Conservation (phyloP, 2,113 vertebrate species). For the Grallaria varia region DNA sequence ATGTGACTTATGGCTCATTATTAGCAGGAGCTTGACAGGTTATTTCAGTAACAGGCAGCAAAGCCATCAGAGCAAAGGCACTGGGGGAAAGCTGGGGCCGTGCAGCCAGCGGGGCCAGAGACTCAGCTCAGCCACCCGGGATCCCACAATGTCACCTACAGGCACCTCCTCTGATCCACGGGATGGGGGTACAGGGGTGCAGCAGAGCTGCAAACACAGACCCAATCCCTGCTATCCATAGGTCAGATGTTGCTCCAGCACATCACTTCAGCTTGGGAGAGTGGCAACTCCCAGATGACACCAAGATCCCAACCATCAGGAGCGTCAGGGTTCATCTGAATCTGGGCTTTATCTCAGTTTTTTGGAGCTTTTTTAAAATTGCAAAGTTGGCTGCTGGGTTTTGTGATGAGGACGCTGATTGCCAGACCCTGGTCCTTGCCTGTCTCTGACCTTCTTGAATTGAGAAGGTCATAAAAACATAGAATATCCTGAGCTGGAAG, state of each 20-base stretch:
- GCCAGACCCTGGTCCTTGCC: not conserved
- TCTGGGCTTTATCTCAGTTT: fast-evolving
- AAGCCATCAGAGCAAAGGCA: conserved; percentile 20
- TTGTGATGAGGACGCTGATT: not conserved
- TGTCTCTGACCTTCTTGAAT: not conserved
- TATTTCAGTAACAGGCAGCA: conserved; percentile 62
- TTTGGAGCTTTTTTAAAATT: not conserved
- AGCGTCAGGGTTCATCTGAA: fast-evolving
- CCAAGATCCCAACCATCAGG: fast-evolving
- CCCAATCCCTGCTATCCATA: fast-evolving
- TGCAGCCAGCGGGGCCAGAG: not conserved
- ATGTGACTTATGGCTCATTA: conserved; percentile 71
- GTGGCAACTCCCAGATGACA: fast-evolving
- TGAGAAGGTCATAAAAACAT: not conserved
- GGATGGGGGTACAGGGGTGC: fast-evolving
- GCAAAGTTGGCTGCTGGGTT: not conserved
- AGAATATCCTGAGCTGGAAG: not conserved
- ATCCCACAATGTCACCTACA: not conserved
- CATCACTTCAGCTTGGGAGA: not conserved
- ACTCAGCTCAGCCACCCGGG: not conserved
- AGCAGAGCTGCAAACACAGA: not conserved
- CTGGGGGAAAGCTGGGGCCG: not conserved
- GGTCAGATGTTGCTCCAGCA: fast-evolving
- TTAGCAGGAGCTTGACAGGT: conserved; percentile 64
- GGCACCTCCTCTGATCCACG: not conserved